Base-by-base conservation (phyloP, 2,113 vertebrate species). In the Phrynocephalus versicolor region DNA sequence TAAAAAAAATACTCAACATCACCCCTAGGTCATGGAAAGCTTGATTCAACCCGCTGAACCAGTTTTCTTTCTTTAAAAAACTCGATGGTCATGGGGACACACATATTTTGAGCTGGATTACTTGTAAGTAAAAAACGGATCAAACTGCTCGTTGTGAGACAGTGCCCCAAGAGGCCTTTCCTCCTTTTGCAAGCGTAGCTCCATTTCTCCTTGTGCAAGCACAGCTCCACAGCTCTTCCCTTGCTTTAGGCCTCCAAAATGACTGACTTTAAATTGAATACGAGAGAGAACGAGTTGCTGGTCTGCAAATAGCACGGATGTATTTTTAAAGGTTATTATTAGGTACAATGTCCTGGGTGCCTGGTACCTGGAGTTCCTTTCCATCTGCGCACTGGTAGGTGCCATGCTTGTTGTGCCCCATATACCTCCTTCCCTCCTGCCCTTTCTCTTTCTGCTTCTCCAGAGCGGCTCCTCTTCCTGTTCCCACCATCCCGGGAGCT, bases 261-360 rank as follows among this genome's bases (percentile, higher is more conserved):
- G 67, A 51, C 64, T 86, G 84, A 89, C 87, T 74, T 85, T 83
- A 85, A 25, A 55, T 60, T 88, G 81, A 90, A 87, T 72, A 81
- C 76, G 79, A 37, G 13, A 73, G 79, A 37, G 13, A 73, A 35
- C 87, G 77, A 81, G 57, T 30, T 0, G 0, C 1, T 19, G 83
- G 45, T 19, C 87, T 62, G 79, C 60, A 88, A 90, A 90, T 37
- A 90, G 41, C 1, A 0, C 51, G 88, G 85, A 65, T 65, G 1
- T 72, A 89, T 75, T 86, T 86, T 78, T 82, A 77, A 74, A 82
- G 75, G 85, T n/a, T n/a, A 89, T 89, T 88, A 91, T 88, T 89
- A 71, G 82, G 78, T 4, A 0, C 79, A 90, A 81, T 5, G 62
- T 79, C n/a, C 87, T 69, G 58, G 81, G 55, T 18, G 23, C 16